Evolutionary conservation across 1,140 invertebrate genomes (phyloP).

Genomic region (Aradophagus sp.): DNA sequence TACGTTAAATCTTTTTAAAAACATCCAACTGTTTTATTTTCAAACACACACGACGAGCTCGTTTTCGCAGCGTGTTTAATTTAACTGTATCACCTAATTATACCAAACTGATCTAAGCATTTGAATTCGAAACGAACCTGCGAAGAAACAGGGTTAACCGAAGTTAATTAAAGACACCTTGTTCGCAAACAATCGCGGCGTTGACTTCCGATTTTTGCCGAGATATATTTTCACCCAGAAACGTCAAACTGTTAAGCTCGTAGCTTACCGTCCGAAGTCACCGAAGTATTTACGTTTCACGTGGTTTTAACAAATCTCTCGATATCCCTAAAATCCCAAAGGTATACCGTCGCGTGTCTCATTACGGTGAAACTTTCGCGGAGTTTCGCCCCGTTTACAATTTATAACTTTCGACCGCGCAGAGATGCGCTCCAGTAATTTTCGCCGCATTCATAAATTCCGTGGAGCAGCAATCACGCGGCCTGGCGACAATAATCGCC

Average conservation of each 20-base stretch:
- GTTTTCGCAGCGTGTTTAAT: no score
- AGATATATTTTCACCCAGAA: constrained; percentile 31
- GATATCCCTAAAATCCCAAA: constrained; percentile 54
- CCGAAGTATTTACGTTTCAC: constrained; percentile 56
- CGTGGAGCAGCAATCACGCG: constrained; percentile 2
- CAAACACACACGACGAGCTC: no score
- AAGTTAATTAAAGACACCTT: not conserved
- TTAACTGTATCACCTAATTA: no score
- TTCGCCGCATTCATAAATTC: constrained; percentile 37
- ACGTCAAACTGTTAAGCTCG: constrained; percentile 47
- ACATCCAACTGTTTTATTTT: no score
- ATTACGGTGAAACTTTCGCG: constrained; percentile 52
- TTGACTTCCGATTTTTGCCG: constrained; percentile 24
- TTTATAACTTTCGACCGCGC: constrained; percentile 49
- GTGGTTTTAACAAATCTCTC: constrained; percentile 55
- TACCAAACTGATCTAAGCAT: constrained; percentile 6
- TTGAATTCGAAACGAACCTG: constrained; percentile 4
- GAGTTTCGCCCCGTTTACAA: constrained; percentile 42
- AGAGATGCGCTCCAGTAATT: constrained; percentile 44
- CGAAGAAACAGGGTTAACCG: not conserved
- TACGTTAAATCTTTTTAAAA: no score
- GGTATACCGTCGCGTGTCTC: constrained; percentile 48
- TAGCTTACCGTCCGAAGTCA: constrained; percentile 45
- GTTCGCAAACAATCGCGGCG: not conserved
- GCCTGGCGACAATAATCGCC: no score